Evolutionary conservation across 1,140 invertebrate species (phyloP).

Genomic region (Thereuonema tuberculata): DNA sequence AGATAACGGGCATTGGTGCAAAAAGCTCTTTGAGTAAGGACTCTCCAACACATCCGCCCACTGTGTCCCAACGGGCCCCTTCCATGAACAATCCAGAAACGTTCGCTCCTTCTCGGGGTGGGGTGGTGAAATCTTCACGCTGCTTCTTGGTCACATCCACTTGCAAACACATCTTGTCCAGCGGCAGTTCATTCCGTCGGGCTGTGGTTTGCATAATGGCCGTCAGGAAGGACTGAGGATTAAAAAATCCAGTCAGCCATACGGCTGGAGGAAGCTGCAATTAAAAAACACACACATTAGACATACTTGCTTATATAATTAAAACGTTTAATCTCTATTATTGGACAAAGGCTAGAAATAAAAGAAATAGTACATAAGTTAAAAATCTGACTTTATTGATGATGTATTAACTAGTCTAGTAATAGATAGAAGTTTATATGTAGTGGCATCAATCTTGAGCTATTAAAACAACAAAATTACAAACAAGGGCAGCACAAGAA

Average conservation of each 20-base stretch:
- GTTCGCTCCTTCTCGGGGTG: conserved; percentile 81
- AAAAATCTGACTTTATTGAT: no score
- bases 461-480: no score
- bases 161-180: conserved; percentile 93
- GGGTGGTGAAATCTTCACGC: conserved; percentile 81
- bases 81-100: conserved; percentile 90
- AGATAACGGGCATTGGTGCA: conserved; percentile 89
- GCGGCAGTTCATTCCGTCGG: conserved; percentile 74
- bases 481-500: no score
- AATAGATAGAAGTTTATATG: no score
- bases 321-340: no score
- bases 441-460: no score
- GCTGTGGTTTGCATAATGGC: conserved; percentile 97
- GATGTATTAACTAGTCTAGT: no score
- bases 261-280: conserved; percentile 45
- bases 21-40: conserved; percentile 81
- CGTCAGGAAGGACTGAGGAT: conserved; percentile 87
- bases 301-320: no score
- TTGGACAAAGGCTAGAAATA: no score
- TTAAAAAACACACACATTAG: no score
- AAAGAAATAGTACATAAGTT: conserved; percentile 17
- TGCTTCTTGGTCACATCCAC: conserved; percentile 95
- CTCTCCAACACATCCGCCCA: conserved; percentile 74
- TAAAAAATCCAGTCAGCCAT: conserved; percentile 93
- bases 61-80: conserved; percentile 80